A percentile compares a stretch with the other conserved stretches of the same genome.
Conservation (phyloP, 1,140 invertebrate genomes). For the Bombus confusus region DNA sequence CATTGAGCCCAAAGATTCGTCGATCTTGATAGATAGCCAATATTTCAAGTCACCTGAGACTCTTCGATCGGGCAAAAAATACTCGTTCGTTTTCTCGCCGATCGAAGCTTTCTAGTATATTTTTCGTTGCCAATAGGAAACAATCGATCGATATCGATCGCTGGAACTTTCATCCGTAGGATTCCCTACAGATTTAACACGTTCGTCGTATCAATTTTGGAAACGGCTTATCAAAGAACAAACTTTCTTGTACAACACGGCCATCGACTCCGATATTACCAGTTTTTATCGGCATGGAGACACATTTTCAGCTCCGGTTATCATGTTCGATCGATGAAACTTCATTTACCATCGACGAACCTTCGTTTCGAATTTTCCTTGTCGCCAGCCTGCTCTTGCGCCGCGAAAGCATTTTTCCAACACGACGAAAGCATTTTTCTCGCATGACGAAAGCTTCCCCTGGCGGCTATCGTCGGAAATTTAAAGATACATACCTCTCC, state of each 20-base stretch:
- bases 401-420: background rate
- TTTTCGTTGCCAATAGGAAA: background rate
- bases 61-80: background rate
- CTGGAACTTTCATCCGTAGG: background rate
- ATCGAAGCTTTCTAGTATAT: background rate
- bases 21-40: too few species aligned
- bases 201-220: background rate
- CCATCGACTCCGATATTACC: background rate
- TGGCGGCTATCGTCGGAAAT: background rate
- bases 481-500: background rate
- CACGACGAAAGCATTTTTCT: background rate
- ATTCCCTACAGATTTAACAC: background rate
- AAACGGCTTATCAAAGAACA: background rate
- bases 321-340: background rate
- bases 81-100: background rate
- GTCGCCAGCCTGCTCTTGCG: background rate
- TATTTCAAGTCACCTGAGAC: too few species aligned
- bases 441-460: background rate
- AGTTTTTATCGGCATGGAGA: constrained; percentile 14
- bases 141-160: background rate
- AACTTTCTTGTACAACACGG: too few species aligned
- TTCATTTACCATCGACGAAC: background rate
- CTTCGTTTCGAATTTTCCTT: background rate
- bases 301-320: constrained; percentile 2
- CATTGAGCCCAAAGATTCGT: too few species aligned